Evolutionary conservation across 2,113 vertebrate genomes (phyloP).

Genomic region (Galbula dea): DNA sequence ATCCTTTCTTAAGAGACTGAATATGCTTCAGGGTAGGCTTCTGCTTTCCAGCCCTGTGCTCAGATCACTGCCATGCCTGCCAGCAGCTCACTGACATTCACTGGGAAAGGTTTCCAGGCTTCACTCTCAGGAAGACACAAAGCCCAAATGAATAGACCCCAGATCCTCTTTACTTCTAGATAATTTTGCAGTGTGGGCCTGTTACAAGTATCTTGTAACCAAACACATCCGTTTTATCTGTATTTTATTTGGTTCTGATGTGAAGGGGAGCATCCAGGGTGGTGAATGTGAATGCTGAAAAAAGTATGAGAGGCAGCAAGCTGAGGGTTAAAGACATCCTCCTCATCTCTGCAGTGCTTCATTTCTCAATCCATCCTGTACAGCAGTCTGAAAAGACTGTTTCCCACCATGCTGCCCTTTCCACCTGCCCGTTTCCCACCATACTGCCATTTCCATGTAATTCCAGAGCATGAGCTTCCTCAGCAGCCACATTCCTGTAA

Average conservation of each 20-base stretch:
- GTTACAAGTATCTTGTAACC: background rate
- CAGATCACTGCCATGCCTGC: background rate
- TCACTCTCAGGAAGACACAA: background rate
- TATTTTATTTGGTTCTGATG: background rate
- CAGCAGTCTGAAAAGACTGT: background rate
- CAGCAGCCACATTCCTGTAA: background rate
- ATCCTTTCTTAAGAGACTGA: background rate
- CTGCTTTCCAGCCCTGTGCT: background rate
- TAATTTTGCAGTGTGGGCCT: background rate
- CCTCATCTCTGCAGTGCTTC: background rate
- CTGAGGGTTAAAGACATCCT: background rate
- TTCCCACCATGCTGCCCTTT: no score
- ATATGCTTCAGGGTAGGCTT: background rate
- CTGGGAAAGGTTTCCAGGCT: background rate
- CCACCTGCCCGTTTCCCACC: background rate
- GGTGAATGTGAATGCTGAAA: background rate
- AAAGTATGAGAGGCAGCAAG: background rate
- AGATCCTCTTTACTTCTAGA: background rate
- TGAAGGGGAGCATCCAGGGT: background rate
- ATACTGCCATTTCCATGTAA: rapidly evolving
- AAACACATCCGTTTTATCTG: background rate
- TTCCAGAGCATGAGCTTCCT: background rate
- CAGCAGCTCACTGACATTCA: background rate
- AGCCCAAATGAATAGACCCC: background rate
- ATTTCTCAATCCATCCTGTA: background rate